These are phyloP conservation scores for Acleris sparsana DNA, from an alignment of 2,888 invertebrate genomes.

Conservation along the genomic window DNA sequence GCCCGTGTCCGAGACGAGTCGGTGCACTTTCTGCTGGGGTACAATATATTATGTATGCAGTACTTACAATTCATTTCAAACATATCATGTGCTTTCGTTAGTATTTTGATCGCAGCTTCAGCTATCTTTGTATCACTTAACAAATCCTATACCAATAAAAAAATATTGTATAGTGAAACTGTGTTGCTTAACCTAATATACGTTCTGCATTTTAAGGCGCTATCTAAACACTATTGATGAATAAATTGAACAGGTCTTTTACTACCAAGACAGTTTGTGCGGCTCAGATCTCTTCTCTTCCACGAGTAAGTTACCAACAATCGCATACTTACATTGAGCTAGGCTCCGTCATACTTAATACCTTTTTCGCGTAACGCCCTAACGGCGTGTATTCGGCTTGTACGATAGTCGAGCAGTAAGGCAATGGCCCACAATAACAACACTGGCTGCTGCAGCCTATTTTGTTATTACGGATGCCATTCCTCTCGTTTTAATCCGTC, in stretches of 20 bases:
- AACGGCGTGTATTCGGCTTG: too few species aligned
- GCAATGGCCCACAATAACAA: not conserved
- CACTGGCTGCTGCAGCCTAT: not conserved
- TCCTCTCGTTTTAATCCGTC: too few species aligned
- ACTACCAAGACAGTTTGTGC: too few species aligned
- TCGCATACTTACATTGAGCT: too few species aligned
- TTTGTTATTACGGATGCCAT: too few species aligned
- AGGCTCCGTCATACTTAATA: too few species aligned
- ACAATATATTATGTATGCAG: not conserved
- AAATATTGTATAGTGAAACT: not conserved
- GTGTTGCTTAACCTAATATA: not conserved
- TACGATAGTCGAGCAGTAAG: not conserved
- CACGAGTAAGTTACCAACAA: too few species aligned
- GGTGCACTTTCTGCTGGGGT: not conserved
- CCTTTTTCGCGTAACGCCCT: too few species aligned
- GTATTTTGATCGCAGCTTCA: not conserved
- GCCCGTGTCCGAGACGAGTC: slow-evolving; percentile 9
- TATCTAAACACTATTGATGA: not conserved
- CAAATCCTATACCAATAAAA: not conserved
- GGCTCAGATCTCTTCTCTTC: too few species aligned
- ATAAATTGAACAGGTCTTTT: not conserved
- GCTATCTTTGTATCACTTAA: not conserved
- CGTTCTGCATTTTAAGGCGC: not conserved
- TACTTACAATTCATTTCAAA: not conserved
- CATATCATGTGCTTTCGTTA: not conserved